Base-by-base conservation (phyloP, 2,888 invertebrate species). In the Steinernema scapterisci region DNA sequence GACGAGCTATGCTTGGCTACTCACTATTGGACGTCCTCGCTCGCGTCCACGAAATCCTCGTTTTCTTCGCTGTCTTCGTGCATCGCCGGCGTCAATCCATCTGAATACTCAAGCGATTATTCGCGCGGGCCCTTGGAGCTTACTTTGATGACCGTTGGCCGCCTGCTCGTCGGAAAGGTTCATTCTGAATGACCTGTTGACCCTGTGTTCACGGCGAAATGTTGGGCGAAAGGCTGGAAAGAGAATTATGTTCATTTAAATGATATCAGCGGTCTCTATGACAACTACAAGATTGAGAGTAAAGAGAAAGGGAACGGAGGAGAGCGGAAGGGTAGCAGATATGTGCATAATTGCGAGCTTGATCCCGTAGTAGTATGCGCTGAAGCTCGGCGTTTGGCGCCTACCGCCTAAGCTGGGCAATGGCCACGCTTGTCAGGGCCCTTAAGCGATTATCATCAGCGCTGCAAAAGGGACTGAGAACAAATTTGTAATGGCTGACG, bases 11-110 rank as follows among this genome's bases (percentile, higher is more conserved):
- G n/a, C n/a, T 16, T 19, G 70, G 51, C 63, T 52, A 79, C 81
- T 70, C n/a, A 83, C 83, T 82, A 82, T 7, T 76, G 79, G n/a
- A 82, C 76, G 70, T 80, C 74, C 71, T 83, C 82, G 72, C 77
- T 80, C 2, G 83, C 83, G 74, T 83, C 83, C 45, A 79, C 45
- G 72, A 81, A 83, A 25, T 81, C 83, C 9, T 75, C 70, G 52
- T 25, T 51, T 6, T 72, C 75, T n/a, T 48, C 56, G 23, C 38
- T 52, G 27, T 75, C 74, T 31, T 63, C 63, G 19, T 31, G 31
- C 31, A 63, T 63, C 1, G 3, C 9, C 5, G 38, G 16, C 16
- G 63, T 27, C 25, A 31, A 27, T 25, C 31, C 31, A 63, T 31
- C 63, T 63, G 31, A 63, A 63, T 63, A 63, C 31, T 25, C 25